Conservation (phyloP, 2,888 invertebrate species). For the Lasioglossum figueresi region DNA sequence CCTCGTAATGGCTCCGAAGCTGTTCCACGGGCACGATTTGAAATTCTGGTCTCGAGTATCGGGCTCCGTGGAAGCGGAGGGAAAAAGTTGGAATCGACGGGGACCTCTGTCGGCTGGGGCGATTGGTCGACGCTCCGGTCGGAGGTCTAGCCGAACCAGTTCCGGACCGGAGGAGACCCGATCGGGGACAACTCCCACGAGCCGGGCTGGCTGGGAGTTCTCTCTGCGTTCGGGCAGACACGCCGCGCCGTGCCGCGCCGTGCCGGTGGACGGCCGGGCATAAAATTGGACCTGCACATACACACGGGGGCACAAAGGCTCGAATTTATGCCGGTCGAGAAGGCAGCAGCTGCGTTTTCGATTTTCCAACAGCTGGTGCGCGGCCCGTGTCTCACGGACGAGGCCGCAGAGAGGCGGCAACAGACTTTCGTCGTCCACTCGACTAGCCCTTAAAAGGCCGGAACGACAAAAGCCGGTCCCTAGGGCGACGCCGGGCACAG, state of each 20-base stretch:
- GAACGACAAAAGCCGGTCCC: slow-evolving; percentile 66
- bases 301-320: slow-evolving; percentile 32
- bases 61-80: neutral
- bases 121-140: neutral
- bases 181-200: slow-evolving; percentile 27
- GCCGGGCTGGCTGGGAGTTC: neutral
- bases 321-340: slow-evolving; percentile 55
- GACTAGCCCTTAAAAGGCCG: slow-evolving; percentile 62
- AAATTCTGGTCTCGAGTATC: slow-evolving; percentile 1
- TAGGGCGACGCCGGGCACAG: slow-evolving; percentile 46
- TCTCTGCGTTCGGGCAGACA: neutral
- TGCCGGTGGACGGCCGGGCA: slow-evolving; percentile 11
- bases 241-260: neutral
- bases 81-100: neutral
- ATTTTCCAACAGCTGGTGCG: slow-evolving; percentile 69
- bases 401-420: slow-evolving; percentile 37
- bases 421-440: slow-evolving; percentile 65
- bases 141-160: slow-evolving; percentile 17
- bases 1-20: neutral
- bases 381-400: slow-evolving; percentile 40
- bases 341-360: slow-evolving; percentile 67
- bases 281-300: slow-evolving; percentile 29
- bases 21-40: neutral
- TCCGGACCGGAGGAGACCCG: neutral
- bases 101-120: neutral